Base-by-base conservation (phyloP, 2,113 vertebrate genomes). In the Rutilus rutilus region DNA sequence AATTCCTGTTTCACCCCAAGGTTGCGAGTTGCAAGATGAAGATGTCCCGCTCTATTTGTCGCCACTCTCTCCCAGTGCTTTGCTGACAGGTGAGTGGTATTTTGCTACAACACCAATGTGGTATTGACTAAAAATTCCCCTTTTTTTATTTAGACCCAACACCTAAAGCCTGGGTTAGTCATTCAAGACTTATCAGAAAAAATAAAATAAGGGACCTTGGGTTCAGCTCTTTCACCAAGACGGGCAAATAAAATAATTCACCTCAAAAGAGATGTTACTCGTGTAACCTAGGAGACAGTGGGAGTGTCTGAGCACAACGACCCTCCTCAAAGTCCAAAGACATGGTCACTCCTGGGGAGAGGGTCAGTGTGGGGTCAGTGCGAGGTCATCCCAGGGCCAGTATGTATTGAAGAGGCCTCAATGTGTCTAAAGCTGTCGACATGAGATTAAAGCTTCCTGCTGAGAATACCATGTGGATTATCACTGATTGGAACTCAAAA, bases 261-360 rank as follows among this genome's bases (percentile, higher is more conserved):
- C 25, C 33, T 89, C 59, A 86, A 87, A 88, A 76, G 90, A 93
- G 90, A 94, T 88, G 89, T 94, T 90, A 89, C 60, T 23, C 11
- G 7, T 36, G 91, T 89, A 90, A 86, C 90, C 86, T 45, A 11
- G 74, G 83, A 87, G 89, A 89, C 69, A 47, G 83, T 87, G 88
- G 88, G 79, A 89, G 90, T 88, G 87, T 45, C 83, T 81, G 87
- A 23, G 30, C 59, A 82, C 83, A 89, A 84, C 87, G 90, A 92
- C 80, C 91, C 90, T 89, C 85, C 88, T 78, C 67, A 85, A 87
- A 93, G 92, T 92, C 92, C 93, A 94, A 94, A 93, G 91, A 88
- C 91, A 93, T 81, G 93, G 93, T 92, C 94, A 90, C 89, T 69
- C 90, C 90, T 79, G 33, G 62, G 60, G 74, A 73, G 82, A 71